Evolutionary conservation across 2,113 vertebrate species (phyloP), one percentile per base, ranked within the genome.

Genomic region (Ochotona princeps): DNA sequence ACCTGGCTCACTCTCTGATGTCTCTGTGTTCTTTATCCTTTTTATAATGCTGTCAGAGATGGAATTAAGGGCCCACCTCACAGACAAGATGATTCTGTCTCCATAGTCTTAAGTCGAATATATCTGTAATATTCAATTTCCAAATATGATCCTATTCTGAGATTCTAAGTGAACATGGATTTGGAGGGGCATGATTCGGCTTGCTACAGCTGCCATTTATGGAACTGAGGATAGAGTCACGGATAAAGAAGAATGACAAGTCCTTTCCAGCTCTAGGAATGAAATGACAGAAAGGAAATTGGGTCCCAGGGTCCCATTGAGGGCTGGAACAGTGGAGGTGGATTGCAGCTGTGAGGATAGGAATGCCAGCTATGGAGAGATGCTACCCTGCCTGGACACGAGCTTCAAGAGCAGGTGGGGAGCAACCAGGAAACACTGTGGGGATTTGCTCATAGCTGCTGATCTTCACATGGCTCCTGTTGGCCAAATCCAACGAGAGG

Each of bases 101-200:
- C 17, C 21, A 90, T 47, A 87, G 67, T 70, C 54, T 76, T 78
- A 18, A 83, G 75, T 17, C 85, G 32, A 51, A 78, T 65, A 44
- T 2, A 63, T 28, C 4, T 87, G 9, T 25, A 79, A 83, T 21
- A 51, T 26, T 30, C 2, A 44, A 30, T 81, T 66, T 83, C 47
- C 60, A 76, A 90, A 51, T 87, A 83, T 30, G n/a, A 23, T 63
- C 28, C 73, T 21, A 57, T 87, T 87, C 54, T 90, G 70, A 92
- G 73, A 21, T 90, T 72, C 47, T 92, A 57, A 30, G 21, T 90
- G 32, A 13, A 75, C 17, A 12, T 26, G 14, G 44, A 63, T 83
- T 73, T 73, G 51, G 6, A 66, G 30, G 35, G 18, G 72, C 23
- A 70, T 8, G 81, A 12, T 83, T 91, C 25, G 26, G 38, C 7